Base-by-base conservation (phyloP, 2,888 invertebrate species). In the Callyntrura guangdongensis region DNA sequence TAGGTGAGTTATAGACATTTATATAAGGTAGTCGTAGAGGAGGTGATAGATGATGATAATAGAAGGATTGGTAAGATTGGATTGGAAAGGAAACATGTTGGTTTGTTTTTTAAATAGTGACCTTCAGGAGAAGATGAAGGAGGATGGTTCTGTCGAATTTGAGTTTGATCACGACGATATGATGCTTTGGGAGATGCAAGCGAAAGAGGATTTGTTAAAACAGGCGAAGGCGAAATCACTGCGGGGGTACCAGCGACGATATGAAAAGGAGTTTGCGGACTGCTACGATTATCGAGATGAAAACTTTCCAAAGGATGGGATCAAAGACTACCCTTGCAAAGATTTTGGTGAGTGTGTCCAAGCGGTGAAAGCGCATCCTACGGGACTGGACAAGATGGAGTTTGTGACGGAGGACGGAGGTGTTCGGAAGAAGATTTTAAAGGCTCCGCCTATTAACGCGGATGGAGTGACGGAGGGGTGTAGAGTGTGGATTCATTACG, bases 401-500 rank as follows among this genome's bases (percentile, higher is more conserved):
- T 3, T 0, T 17, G 8, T 89, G 0, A 59, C 69, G 0, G 20
- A 20, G 25, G 89, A 84, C 47, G 89, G 89, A 0, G 83, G 84
- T 0, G 84, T 89, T 3, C 25, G 49, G 17, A 89, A 89, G 12
- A 9, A 64, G 27, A 36, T 84, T 74, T 47, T 84, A 0, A 25
- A 64, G 59, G 47, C 49, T 5, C 72, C 72, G 14, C n/a, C 14
- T 82, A 61, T 20, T 2, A 27, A 36, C 17, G 1, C 6, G 1
- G 20, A 59, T 0, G 4, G 20, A 2, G 83, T 64, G 11, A 36
- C 0, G 0, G 84, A 89, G 47, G 89, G 89, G 9, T 77, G 77
- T 20, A 49, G 89, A 14, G 89, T 89, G 14, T 89, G 89, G 89
- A 74, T 89, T 17, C 89, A 89, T 22, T 89, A 89, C 22, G 74